Percentiles rank a stretch among this genome's conserved stretches.
These are phyloP conservation scores for Cinara cedri DNA, from an alignment of 2,888 invertebrate genomes.

Conservation along the genomic window DNA sequence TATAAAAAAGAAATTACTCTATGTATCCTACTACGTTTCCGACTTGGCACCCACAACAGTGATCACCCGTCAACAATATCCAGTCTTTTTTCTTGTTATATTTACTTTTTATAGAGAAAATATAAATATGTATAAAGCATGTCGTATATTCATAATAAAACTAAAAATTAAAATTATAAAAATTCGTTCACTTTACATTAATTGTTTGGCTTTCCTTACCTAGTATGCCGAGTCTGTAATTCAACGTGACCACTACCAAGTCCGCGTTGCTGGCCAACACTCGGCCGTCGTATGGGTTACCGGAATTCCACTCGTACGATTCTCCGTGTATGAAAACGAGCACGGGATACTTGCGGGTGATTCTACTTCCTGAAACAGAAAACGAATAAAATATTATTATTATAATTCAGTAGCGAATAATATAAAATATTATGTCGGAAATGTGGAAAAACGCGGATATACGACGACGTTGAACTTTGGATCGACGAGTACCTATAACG, in stretches of 20 bases:
- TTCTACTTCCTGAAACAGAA: constrained; percentile 59
- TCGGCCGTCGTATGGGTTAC: constrained; percentile 96
- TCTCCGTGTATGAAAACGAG: constrained; percentile 93
- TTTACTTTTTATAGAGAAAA: too few relatives aligned
- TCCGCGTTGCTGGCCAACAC: constrained; percentile 93
- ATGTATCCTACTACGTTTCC: too few relatives aligned
- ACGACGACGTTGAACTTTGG: background rate
- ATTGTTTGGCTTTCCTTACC: constrained; percentile 59
- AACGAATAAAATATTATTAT: background rate
- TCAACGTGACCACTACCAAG: constrained; percentile 78
- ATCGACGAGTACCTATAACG: background rate
- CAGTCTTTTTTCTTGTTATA: too few relatives aligned
- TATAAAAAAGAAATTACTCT: too few relatives aligned
- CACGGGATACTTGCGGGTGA: constrained; percentile 74
- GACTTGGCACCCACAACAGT: too few relatives aligned
- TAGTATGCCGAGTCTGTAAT: constrained; percentile 61
- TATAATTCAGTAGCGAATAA: background rate
- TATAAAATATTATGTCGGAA: background rate
- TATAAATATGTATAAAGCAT: too few relatives aligned
- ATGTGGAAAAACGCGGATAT: too few relatives aligned
- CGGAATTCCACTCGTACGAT: constrained; percentile 97
- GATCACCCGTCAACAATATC: too few relatives aligned
- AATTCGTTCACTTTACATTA: too few relatives aligned
- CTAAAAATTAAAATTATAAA: too few relatives aligned
- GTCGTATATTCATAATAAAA: too few relatives aligned